Conservation (phyloP, 1,140 invertebrate genomes). For the Chelonus insularis region DNA sequence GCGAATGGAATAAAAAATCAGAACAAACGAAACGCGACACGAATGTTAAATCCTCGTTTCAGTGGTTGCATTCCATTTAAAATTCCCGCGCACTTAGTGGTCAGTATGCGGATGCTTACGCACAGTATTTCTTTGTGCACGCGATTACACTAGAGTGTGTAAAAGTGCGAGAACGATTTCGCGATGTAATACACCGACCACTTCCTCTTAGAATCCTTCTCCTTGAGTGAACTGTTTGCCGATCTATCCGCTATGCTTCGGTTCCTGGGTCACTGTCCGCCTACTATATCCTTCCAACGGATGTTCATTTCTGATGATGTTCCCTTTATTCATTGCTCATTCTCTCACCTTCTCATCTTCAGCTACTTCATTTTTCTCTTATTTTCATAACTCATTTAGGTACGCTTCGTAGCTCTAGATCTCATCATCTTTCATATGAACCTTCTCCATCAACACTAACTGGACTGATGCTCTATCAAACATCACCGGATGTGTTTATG, state of each 20-base stretch:
- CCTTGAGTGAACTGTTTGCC: slow-evolving; percentile 24
- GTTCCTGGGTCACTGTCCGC: slow-evolving; percentile 42
- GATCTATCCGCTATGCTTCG: slow-evolving; percentile 40
- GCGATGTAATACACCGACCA: slow-evolving; percentile 12
- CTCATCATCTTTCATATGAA: background rate
- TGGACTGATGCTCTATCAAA: slow-evolving; percentile 3
- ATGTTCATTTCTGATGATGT: slow-evolving; percentile 4
- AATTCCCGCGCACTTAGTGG: background rate
- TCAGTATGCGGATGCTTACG: too few species aligned
- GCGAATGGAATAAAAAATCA: too few species aligned
- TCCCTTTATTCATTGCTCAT: background rate
- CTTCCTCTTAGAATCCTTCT: slow-evolving; percentile 10
- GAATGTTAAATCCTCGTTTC: background rate
- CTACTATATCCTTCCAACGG: slow-evolving; percentile 28
- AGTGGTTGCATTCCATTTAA: slow-evolving; percentile 6
- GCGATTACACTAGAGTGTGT: background rate
- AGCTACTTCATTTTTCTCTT: slow-evolving; percentile 1
- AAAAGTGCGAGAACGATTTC: slow-evolving; percentile 19
- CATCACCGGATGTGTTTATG: slow-evolving; percentile 2
- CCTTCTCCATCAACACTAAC: background rate
- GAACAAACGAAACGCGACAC: background rate
- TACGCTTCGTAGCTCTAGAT: background rate
- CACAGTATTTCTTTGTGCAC: background rate
- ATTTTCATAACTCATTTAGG: background rate
- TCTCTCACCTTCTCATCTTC: background rate